Conservation (phyloP, 2,888 invertebrate genomes). For the Rhyacophila evoluta region DNA sequence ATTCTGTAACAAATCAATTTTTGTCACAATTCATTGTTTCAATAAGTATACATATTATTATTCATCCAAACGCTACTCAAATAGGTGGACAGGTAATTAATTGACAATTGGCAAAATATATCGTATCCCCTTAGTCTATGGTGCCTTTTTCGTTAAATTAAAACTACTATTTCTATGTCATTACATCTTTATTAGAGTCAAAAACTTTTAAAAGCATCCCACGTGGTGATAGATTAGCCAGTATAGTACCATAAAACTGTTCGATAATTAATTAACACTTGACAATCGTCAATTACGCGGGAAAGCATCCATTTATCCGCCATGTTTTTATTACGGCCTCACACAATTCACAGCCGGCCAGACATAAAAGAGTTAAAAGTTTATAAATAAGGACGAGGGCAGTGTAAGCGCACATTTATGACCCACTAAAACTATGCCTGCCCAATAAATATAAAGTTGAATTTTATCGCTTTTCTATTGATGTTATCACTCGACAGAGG, state of each 20-base stretch:
- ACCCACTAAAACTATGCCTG: slow-evolving; percentile 40
- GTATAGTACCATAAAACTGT: slow-evolving; percentile 29
- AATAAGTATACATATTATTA: too few relatives aligned
- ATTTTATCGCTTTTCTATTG: slow-evolving; percentile 12
- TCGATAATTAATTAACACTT: slow-evolving; percentile 40
- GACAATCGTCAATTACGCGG: slow-evolving; percentile 19
- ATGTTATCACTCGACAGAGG: background rate
- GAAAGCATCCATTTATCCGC: background rate
- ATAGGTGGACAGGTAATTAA: too few relatives aligned
- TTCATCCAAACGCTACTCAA: too few relatives aligned
- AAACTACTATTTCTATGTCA: too few relatives aligned
- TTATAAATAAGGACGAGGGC: background rate
- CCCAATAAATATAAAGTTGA: slow-evolving; percentile 30
- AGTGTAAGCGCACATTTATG: slow-evolving; percentile 40
- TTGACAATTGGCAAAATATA: too few relatives aligned
- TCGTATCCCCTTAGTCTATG: too few relatives aligned
- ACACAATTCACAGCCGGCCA: background rate
- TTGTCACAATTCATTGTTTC: too few relatives aligned
- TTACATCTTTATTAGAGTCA: too few relatives aligned
- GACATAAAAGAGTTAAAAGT: background rate
- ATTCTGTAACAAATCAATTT: too few relatives aligned
- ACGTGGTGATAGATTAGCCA: background rate
- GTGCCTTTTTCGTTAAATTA: too few relatives aligned
- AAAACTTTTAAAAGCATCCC: background rate
- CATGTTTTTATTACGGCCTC: background rate